Evolutionary conservation across 2,113 vertebrate genomes (phyloP).

Genomic region (Prionailurus bengalensis): DNA sequence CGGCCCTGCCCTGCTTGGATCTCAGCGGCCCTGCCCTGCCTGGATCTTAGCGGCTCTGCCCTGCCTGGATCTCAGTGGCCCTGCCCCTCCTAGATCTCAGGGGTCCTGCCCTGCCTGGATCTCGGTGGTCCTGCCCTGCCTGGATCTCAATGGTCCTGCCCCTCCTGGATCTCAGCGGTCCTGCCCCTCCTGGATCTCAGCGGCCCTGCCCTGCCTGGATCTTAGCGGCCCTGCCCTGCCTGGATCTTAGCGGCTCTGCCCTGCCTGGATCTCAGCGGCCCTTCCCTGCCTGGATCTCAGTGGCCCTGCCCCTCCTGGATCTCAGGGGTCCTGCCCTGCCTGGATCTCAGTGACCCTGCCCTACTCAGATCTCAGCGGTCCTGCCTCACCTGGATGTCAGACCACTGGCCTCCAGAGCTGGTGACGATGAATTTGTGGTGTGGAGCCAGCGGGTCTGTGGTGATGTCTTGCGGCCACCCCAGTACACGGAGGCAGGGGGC

Average conservation of each 20-base stretch:
- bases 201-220: no score
- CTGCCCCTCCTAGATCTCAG: no score
- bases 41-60: no score
- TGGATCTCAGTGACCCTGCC: fast-evolving
- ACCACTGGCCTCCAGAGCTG: fast-evolving
- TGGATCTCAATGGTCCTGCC: fast-evolving
- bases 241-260: no score
- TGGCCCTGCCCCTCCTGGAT: fast-evolving
- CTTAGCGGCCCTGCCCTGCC: no score
- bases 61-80: fast-evolving
- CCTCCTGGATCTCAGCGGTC: no score
- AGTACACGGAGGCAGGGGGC: no score
- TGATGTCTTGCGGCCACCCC: fast-evolving
- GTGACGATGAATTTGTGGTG: fast-evolving
- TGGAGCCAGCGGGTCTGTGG: fast-evolving
- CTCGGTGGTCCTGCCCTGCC: no score
- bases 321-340: no score
- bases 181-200: no score
- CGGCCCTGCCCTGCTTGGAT: fast-evolving
- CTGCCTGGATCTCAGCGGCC: fast-evolving
- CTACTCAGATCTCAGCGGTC: no score
- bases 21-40: fast-evolving
- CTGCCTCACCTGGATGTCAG: not conserved
- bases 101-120: fast-evolving
- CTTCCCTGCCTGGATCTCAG: no score